Evolutionary conservation across 2,888 invertebrate genomes (phyloP).

Genomic region (Idaea straminata): DNA sequence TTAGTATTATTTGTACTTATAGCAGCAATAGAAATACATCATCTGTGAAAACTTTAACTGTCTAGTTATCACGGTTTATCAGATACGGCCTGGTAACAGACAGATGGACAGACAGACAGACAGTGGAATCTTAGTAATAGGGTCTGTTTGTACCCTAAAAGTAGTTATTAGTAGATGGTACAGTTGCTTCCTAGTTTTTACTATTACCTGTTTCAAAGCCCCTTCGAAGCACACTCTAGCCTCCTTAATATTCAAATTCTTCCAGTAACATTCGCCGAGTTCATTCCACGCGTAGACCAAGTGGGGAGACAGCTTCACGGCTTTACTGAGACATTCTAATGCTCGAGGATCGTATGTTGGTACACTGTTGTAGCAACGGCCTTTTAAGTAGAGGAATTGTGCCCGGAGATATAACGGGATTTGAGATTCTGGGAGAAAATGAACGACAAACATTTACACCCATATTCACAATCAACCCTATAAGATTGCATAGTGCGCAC

Average conservation of each 20-base stretch:
- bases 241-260: conserved; percentile 88
- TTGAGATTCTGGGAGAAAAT: conserved; percentile 44
- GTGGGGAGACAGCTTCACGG: conserved; percentile 91
- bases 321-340: conserved; percentile 87
- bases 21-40: too few relatives aligned
- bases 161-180: neutral
- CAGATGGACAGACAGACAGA: too few relatives aligned
- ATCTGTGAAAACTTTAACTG: too few relatives aligned
- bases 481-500: too few relatives aligned
- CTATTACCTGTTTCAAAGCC: conserved; percentile 84
- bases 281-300: conserved; percentile 93
- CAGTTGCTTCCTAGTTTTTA: neutral
- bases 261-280: conserved; percentile 93
- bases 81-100: too few relatives aligned
- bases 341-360: conserved; percentile 85
- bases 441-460: conserved; percentile 5
- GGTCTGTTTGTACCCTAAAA: too few relatives aligned
- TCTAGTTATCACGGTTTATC: too few relatives aligned
- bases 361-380: conserved; percentile 86
- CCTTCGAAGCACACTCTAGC: conserved; percentile 92
- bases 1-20: too few relatives aligned
- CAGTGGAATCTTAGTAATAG: too few relatives aligned
- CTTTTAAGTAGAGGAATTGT: conserved; percentile 85
- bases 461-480: too few relatives aligned
- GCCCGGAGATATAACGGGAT: conserved; percentile 65